A percentile compares a stretch with the other conserved stretches of the same genome.
Conservation (phyloP, 2,797 vertebrate species). For the Epinephelus malabaricus region DNA sequence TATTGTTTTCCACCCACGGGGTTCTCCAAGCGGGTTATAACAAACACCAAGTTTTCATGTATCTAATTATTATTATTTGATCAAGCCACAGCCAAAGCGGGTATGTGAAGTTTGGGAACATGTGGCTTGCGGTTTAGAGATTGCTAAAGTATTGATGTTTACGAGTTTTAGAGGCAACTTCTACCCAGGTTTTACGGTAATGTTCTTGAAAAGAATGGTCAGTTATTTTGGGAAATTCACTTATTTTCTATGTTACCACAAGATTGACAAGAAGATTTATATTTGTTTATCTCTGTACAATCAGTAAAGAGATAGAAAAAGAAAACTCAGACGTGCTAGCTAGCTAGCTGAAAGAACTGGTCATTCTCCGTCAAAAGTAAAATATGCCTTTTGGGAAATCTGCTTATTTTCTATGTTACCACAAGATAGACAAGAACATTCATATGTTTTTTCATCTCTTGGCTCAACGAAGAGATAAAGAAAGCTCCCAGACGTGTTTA, state of each 20-base stretch:
- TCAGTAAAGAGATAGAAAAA: background rate
- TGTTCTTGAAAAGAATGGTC: background rate
- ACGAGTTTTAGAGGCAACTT: constrained; percentile 19
- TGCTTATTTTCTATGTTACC: background rate
- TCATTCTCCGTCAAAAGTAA: too few relatives aligned
- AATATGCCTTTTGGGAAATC: too few relatives aligned
- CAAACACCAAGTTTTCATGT: background rate
- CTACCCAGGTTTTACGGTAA: constrained; percentile 9
- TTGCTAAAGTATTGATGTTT: background rate
- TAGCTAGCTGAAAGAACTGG: too few relatives aligned
- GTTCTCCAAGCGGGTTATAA: background rate
- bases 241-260: background rate
- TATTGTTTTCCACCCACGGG: background rate
- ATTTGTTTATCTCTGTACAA: background rate
- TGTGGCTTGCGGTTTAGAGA: constrained; percentile 4
- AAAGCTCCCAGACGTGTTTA: too few relatives aligned
- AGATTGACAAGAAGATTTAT: background rate
- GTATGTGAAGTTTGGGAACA: background rate
- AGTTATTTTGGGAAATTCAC: background rate
- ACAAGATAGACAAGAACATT: too few relatives aligned
- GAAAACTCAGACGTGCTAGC: too few relatives aligned
- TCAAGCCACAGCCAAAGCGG: too few relatives aligned
- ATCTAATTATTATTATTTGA: background rate
- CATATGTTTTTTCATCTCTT: too few relatives aligned
- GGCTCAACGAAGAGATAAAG: too few relatives aligned